Base-by-base conservation (phyloP, 2,888 invertebrate genomes). In the Zaprionus lineosus region DNA sequence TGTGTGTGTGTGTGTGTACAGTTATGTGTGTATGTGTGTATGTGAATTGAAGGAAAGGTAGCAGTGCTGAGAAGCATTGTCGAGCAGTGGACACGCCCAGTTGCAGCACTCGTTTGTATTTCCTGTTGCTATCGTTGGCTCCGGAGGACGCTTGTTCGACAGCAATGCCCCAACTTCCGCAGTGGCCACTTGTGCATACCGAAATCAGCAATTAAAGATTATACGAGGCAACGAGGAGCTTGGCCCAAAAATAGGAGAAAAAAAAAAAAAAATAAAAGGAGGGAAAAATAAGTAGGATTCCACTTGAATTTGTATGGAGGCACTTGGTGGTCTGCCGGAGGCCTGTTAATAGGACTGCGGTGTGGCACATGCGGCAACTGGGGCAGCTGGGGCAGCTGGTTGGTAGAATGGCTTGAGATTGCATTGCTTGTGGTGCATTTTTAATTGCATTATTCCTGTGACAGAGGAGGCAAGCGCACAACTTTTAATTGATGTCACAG, bases 401-500 rank as follows among this genome's bases (percentile, higher is more conserved):
- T n/a, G n/a, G n/a, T n/a, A n/a, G 39, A 63, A 58, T 55, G 50
- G 18, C 39, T 41, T 41, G 55, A 50, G 57, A 60, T 58, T 58
- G 72, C 51, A 41, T 53, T 66, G 39, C 63, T 34, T 56, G 59
- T 52, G 77, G 53, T 74, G 69, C 43, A 72, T 63, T 65, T 66
- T 77, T 81, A 81, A 78, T 82, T 72, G 78, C 78, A 78, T 81
- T 82, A 81, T 29, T 64, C 57, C 74, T 60, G 41, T 65, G 69
- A 60, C 61, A 72, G 78, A 69, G 74, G 6, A 24, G 1, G 24
- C 24, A 4, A 21, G 26, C 48, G 46, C 60, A 60, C 59, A 77
- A 78, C 53, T 81, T 78, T 78, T 81, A 78, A 78, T 78, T 77
- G 78, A 81, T 72, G 74, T 59, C 67, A 47, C 79, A 78, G 66